Evolutionary conservation across 2,797 vertebrate species (phyloP).

Genomic region (Euthynnus affinis): DNA sequence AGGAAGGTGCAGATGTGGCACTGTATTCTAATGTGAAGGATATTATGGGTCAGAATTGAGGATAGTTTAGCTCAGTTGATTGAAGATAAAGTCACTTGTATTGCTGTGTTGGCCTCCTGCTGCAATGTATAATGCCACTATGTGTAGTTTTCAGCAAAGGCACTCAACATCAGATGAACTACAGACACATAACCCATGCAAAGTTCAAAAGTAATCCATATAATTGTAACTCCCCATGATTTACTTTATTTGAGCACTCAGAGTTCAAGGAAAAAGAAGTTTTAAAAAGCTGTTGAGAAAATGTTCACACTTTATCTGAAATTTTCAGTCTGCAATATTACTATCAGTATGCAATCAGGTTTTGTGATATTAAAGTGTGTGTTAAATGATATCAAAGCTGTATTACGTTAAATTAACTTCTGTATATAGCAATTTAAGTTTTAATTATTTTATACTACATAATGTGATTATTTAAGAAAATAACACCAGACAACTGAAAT

Average conservation of each 20-base stretch:
- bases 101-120: no score
- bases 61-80: background rate
- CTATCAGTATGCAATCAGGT: background rate
- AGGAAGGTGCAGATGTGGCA: constrained; percentile 1
- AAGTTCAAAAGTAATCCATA: background rate
- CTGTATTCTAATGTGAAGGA: constrained; percentile 54
- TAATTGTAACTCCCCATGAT: background rate
- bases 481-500: background rate
- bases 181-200: no score
- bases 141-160: no score
- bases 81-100: background rate
- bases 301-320: no score
- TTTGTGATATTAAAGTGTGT: no score
- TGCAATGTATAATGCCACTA: no score
- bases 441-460: background rate
- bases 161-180: background rate
- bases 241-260: background rate
- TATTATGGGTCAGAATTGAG: constrained; percentile 21
- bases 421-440: background rate
- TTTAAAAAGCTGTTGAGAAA: background rate
- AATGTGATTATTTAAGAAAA: background rate
- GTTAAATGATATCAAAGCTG: background rate
- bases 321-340: background rate
- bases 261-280: background rate
- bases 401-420: background rate